Conservation (phyloP, 1,140 invertebrate species). For the Drosophila bocqueti region DNA sequence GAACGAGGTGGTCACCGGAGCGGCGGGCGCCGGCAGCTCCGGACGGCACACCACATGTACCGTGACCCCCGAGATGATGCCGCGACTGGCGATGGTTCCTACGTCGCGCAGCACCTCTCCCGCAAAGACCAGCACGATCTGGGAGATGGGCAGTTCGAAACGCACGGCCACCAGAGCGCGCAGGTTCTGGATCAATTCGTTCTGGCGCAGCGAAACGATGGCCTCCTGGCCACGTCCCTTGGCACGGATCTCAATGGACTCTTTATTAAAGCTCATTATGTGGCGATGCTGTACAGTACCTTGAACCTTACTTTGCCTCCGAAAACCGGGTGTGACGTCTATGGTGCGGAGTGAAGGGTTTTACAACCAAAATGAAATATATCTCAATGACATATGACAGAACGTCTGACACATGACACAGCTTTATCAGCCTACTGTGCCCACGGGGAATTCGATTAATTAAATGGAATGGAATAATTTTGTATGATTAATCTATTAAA, state of each 20-base stretch:
- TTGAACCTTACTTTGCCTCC: slow-evolving; percentile 2
- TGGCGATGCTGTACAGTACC: neutral
- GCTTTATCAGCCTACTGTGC: neutral
- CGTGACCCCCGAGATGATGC: slow-evolving; percentile 66
- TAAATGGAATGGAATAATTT: too few relatives aligned
- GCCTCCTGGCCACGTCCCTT: slow-evolving; percentile 40
- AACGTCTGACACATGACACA: neutral
- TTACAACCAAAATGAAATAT: neutral
- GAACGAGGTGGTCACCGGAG: neutral
- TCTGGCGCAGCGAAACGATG: slow-evolving; percentile 56
- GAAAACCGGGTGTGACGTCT: slow-evolving; percentile 11
- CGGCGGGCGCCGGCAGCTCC: neutral
- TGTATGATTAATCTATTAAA: too few relatives aligned
- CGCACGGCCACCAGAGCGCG: slow-evolving; percentile 60
- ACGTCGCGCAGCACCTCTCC: slow-evolving; percentile 55
- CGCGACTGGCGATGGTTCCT: slow-evolving; percentile 58
- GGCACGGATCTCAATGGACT: slow-evolving; percentile 53
- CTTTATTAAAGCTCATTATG: slow-evolving; percentile 31
- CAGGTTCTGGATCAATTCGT: slow-evolving; percentile 56
- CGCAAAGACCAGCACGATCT: slow-evolving; percentile 55
- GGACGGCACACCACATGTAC: slow-evolving; percentile 57
- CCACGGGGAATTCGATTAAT: too few relatives aligned
- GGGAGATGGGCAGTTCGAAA: slow-evolving; percentile 51
- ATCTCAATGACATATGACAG: neutral
- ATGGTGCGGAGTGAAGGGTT: slow-evolving; percentile 1